Evolutionary conservation across 2,113 vertebrate species (phyloP).

Genomic region (Hypocryptadius cinnamomeus): DNA sequence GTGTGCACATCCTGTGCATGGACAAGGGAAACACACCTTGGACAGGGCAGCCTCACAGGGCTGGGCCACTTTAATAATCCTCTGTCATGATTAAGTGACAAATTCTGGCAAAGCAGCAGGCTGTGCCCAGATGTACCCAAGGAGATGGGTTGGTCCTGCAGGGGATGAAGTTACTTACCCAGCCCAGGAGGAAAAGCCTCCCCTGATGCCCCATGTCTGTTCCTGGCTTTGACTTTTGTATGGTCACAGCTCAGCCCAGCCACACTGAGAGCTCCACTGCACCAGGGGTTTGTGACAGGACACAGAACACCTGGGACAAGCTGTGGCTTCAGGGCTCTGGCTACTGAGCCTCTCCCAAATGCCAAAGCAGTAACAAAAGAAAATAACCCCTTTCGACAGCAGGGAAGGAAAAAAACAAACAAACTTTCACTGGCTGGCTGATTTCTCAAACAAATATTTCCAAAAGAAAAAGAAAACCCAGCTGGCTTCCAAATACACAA

Average conservation of each 20-base stretch:
- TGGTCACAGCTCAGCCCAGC: neutral
- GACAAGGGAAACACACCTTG: neutral
- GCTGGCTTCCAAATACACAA: neutral
- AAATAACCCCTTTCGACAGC: neutral
- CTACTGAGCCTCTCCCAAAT: neutral
- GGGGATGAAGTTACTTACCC: neutral
- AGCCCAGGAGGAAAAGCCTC: neutral
- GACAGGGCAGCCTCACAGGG: neutral
- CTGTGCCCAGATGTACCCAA: neutral
- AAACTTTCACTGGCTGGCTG: neutral
- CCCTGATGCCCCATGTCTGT: fast-evolving
- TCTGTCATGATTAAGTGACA: neutral
- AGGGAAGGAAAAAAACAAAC: neutral
- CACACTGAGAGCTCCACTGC: neutral
- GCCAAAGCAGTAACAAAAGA: neutral
- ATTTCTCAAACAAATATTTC: neutral
- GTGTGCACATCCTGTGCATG: neutral
- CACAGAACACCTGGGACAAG: neutral
- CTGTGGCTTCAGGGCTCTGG: neutral
- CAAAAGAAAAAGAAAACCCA: neutral
- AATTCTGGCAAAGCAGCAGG: neutral
- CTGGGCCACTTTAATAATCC: neutral
- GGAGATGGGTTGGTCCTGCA: neutral
- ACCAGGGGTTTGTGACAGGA: neutral
- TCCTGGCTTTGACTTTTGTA: neutral